Percentiles rank a stretch among this genome's conserved stretches.
Evolutionary conservation across 2,113 vertebrate genomes (phyloP).

Genomic region (Campylomormyrus numenius): DNA sequence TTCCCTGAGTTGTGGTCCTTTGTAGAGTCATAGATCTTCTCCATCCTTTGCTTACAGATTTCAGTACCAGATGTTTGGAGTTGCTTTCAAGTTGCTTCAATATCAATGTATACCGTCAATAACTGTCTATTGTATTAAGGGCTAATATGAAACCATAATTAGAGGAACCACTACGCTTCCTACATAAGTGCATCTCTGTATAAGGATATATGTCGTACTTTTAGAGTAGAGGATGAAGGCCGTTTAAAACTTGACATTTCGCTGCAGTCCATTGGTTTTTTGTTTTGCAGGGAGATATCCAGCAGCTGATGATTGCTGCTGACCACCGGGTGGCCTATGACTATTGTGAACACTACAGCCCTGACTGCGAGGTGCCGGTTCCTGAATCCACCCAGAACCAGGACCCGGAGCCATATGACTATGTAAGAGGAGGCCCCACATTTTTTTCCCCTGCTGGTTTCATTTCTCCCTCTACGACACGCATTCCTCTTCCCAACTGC

Average conservation of each 20-base stretch:
- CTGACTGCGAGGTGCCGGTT: constrained; percentile 76
- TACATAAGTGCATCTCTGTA: background rate
- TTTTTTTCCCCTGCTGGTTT: background rate
- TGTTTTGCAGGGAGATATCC: constrained; percentile 82
- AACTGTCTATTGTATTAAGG: background rate
- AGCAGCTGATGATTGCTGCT: constrained; percentile 77
- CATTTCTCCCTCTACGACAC: background rate
- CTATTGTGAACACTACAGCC: constrained; percentile 90
- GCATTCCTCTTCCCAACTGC: background rate
- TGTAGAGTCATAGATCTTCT: background rate
- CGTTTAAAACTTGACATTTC: background rate
- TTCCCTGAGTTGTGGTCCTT: background rate
- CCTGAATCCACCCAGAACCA: constrained; percentile 70
- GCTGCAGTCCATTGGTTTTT: constrained; percentile 20
- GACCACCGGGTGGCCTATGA: constrained; percentile 79
- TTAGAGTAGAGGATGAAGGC: background rate
- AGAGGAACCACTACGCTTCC: background rate
- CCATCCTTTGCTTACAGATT: background rate
- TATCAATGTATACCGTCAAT: background rate
- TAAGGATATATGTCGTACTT: background rate
- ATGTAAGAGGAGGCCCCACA: constrained; percentile 49
- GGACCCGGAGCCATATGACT: constrained; percentile 70
- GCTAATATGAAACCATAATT: background rate
- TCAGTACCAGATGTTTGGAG: background rate
- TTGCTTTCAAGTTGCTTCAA: background rate